Percentiles rank a stretch among this genome's conserved stretches.
Conservation (phyloP, 2,888 invertebrate species). For the Tetrapedia diversipes region DNA sequence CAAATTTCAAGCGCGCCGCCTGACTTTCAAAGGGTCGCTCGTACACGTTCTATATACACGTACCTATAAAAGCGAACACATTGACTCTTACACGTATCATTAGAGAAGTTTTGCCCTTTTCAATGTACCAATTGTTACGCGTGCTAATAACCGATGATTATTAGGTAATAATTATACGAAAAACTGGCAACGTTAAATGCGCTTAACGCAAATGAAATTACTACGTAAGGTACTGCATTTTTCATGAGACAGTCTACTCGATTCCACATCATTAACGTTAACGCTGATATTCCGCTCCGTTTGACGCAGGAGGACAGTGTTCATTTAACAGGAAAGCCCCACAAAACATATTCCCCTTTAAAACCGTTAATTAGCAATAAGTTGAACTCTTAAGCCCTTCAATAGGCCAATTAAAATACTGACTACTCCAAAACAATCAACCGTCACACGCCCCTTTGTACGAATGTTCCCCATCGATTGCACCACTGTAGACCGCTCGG, state of each 20-base stretch:
- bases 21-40: background rate
- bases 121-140: background rate
- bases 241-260: no score
- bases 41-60: background rate
- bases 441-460: background rate
- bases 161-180: background rate
- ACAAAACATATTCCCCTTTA: no score
- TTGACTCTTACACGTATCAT: background rate
- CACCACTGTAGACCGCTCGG: background rate
- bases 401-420: no score
- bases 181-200: no score
- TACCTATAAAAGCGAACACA: background rate
- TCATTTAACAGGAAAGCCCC: no score
- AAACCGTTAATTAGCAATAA: no score
- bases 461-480: background rate
- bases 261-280: no score
- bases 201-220: no score
- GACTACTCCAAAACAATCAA: background rate
- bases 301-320: no score
- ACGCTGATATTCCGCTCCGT: no score
- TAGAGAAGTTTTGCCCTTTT: background rate
- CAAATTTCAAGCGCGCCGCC: background rate
- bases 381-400: no score
- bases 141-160: background rate
- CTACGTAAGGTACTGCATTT: no score